A percentile compares a stretch with the other conserved stretches of the same genome.
phyloP scores from a whole-genome alignment of 2,113 vertebrate species.

The Mola mola region DNA sequence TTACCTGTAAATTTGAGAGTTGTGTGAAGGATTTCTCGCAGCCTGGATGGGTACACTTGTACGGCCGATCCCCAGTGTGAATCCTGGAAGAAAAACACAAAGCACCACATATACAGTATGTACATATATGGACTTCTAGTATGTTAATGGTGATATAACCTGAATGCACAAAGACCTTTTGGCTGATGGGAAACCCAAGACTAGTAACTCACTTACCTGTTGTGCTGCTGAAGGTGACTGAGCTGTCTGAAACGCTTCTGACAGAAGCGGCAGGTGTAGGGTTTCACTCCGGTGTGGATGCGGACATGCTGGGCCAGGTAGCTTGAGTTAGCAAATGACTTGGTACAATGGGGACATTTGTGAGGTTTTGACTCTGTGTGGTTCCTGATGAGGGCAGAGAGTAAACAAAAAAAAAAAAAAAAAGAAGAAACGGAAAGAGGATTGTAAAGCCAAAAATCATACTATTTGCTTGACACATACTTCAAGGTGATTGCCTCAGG shows the following conservation, averaged over 20 bases:
- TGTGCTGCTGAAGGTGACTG: slow-evolving; percentile 98
- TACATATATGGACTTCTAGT: slow-evolving; percentile 7
- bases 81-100: slow-evolving; percentile 84
- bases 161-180: not conserved
- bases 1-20: slow-evolving; percentile 96
- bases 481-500: too few species aligned
- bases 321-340: slow-evolving; percentile 98
- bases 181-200: slow-evolving; percentile 49
- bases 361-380: slow-evolving; percentile 99
- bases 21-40: slow-evolving; percentile 99
- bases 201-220: slow-evolving; percentile 85
- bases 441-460: slow-evolving; percentile 8
- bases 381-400: slow-evolving; percentile 81
- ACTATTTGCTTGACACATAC: too few species aligned
- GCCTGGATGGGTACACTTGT: slow-evolving; percentile 93
- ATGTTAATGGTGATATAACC: slow-evolving; percentile 17
- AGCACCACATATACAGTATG: slow-evolving; percentile 20
- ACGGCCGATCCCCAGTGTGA: slow-evolving; percentile 96
- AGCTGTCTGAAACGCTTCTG: slow-evolving; percentile 97
- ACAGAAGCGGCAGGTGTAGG: slow-evolving; percentile 95
- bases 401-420: too few species aligned
- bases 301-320: slow-evolving; percentile 98
- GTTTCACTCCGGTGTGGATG: slow-evolving; percentile 98
- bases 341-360: slow-evolving; percentile 98
- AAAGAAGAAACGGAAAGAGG: slow-evolving; percentile 14